These are phyloP conservation scores for Ochotona princeps DNA, from an alignment of 2,113 vertebrate genomes.

Conservation along the genomic window DNA sequence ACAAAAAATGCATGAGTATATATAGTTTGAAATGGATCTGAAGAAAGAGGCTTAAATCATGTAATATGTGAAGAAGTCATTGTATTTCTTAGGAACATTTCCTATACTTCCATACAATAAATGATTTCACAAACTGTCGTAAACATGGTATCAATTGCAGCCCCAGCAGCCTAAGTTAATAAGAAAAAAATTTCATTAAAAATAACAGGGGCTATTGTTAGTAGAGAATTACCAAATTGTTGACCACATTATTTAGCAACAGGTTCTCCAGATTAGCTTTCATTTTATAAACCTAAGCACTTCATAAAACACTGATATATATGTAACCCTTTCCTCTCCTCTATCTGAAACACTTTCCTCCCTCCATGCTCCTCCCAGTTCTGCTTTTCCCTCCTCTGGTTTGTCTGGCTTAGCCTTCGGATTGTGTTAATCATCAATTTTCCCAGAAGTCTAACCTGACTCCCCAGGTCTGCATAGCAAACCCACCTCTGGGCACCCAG, in stretches of 20 bases:
- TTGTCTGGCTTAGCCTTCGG: background rate
- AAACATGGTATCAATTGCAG: background rate
- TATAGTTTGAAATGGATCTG: slow-evolving; percentile 2
- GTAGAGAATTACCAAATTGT: background rate
- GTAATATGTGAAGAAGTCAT: background rate
- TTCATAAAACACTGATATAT: background rate
- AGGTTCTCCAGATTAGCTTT: background rate
- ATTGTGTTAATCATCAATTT: background rate
- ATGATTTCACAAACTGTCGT: slow-evolving; percentile 15
- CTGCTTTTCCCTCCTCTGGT: background rate
- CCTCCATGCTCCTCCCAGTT: background rate
- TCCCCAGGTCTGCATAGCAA: background rate
- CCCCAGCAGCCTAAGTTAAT: background rate
- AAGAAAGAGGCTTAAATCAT: background rate
- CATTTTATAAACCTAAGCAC: background rate
- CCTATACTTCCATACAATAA: background rate
- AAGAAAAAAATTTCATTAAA: background rate
- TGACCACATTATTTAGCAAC: background rate
- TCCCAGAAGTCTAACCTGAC: background rate
- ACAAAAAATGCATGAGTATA: background rate
- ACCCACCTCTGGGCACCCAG: background rate
- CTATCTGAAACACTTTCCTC: background rate
- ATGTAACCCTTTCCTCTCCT: background rate
- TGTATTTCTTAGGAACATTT: background rate
- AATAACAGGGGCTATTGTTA: background rate